These are phyloP conservation scores for Oryzias dopingdopingensis DNA, from an alignment of 2,797 vertebrate genomes.

Conservation along the genomic window DNA sequence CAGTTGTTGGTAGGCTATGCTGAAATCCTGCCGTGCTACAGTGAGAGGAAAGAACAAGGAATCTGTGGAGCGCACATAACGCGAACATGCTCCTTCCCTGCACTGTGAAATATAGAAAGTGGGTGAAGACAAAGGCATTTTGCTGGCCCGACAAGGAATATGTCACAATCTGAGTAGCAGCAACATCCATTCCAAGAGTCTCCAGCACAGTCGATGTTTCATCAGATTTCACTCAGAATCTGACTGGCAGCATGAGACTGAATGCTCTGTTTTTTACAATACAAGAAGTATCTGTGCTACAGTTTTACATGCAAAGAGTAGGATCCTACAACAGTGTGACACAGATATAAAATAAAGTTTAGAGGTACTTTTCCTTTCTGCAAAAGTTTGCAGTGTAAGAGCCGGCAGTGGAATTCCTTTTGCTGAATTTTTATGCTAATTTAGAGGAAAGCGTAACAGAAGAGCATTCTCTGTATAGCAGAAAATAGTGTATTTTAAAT, in stretches of 20 bases:
- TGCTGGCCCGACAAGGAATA: conserved; percentile 67
- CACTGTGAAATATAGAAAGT: conserved; percentile 41
- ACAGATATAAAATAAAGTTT: conserved; percentile 51
- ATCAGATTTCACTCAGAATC: conserved; percentile 32
- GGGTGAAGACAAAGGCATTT: conserved; percentile 26
- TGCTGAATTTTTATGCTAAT: conserved; percentile 42
- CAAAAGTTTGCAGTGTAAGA: conserved; percentile 44
- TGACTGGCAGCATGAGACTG: conserved; percentile 46
- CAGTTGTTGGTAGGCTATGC: conserved; percentile 78
- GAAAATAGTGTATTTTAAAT: too few species aligned
- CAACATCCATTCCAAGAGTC: conserved; percentile 49
- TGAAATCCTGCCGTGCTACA: conserved; percentile 61
- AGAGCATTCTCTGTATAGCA: too few species aligned
- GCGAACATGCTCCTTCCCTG: conserved; percentile 62
- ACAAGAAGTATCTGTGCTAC: conserved; percentile 16
- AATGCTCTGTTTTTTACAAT: conserved; percentile 43
- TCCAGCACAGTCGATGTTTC: conserved; percentile 31
- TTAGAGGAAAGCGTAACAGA: background rate
- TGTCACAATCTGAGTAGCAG: conserved; percentile 68
- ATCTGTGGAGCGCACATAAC: conserved; percentile 73
- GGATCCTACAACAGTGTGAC: conserved; percentile 16
- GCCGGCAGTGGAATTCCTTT: conserved; percentile 31
- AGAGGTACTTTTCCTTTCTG: conserved; percentile 10
- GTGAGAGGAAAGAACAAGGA: conserved; percentile 66
- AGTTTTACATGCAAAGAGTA: conserved; percentile 29